Base-by-base conservation (phyloP, 2,797 vertebrate species). In the Melanotaenia maccullochi region DNA sequence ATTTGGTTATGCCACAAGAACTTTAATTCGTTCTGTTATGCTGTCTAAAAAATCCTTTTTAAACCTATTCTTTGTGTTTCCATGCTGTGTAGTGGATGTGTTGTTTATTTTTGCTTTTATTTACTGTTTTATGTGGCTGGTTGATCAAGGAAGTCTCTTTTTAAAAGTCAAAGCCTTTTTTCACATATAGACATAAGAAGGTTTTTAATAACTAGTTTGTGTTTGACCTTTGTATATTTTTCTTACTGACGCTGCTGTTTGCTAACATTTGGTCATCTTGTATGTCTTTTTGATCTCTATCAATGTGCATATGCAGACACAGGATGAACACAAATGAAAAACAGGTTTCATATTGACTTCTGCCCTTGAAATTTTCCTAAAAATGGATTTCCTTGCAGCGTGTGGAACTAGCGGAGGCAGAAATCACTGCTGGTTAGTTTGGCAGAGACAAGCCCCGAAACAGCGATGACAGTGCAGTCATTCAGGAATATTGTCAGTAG, bases 1-100 rank as follows among this genome's bases (percentile, higher is more conserved):
- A 75, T 71, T 59, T 64, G 38, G 56, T 61, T 65, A 64, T 62
- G 24, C 2, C 33, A 18, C 33, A 28, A 65, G 12, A 61, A 54
- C 38, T 57, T 71, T 44, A 0, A 40, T 56, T 65, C 68, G 63
- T 70, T 73, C 33, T 30, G 75, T 58, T n/a, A 68, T 60, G 9
- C 8, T 28, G 22, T 28, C 24, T 28, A 25, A 25, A 54, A 7
- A 11, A 49, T 49, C n/a, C 9, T 4, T 3, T 49, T 49, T 22
- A n/a, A 49, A 22, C 9, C 47, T 49, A 9, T 11, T 44, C 0
- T 7, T 6, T 22, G 47, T 11, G 20, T 49, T 49, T 49, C 22
- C 7, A 47, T 47, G 18, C 20, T 47, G 0, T n/a, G 3, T 9
- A n/a, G 44, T n/a, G 20, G 47, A 22, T 22, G n/a, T 47, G 7